These are phyloP conservation scores for Stictocephala bisonia DNA, from an alignment of 2,888 invertebrate species.

Conservation along the genomic window DNA sequence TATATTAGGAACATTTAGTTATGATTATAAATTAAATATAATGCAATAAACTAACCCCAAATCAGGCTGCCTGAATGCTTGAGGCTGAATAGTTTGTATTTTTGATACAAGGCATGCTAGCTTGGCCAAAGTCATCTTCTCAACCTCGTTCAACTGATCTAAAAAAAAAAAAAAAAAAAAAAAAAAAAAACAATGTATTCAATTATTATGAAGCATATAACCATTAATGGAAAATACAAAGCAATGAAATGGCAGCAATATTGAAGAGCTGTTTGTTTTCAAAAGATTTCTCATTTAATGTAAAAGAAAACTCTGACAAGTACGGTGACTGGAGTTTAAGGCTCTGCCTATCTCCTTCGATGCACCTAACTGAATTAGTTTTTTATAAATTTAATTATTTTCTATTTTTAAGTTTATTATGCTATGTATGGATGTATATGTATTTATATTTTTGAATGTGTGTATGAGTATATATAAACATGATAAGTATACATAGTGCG, in stretches of 20 bases:
- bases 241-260: not conserved
- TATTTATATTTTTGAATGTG: not conserved
- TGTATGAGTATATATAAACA: conserved; percentile 63
- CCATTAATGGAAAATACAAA: not conserved
- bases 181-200: not conserved
- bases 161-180: not conserved
- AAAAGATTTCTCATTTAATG: not conserved
- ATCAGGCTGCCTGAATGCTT: conserved; percentile 22
- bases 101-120: conserved; percentile 12
- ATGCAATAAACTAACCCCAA: not conserved
- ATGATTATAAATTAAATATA: not conserved
- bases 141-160: conserved; percentile 11
- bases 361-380: not conserved
- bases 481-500: no score
- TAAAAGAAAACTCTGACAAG: no score
- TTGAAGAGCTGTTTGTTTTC: not conserved
- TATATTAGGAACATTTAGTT: not conserved
- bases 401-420: not conserved
- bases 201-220: not conserved
- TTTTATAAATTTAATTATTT: not conserved
- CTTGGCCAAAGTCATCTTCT: conserved; percentile 25
- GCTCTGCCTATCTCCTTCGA: not conserved
- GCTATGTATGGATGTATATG: conserved; percentile 7
- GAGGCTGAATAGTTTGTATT: not conserved
- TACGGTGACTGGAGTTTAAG: no score